These are phyloP conservation scores for Hemiscyllium ocellatum DNA, from an alignment of 2,113 vertebrate genomes.

Conservation along the genomic window DNA sequence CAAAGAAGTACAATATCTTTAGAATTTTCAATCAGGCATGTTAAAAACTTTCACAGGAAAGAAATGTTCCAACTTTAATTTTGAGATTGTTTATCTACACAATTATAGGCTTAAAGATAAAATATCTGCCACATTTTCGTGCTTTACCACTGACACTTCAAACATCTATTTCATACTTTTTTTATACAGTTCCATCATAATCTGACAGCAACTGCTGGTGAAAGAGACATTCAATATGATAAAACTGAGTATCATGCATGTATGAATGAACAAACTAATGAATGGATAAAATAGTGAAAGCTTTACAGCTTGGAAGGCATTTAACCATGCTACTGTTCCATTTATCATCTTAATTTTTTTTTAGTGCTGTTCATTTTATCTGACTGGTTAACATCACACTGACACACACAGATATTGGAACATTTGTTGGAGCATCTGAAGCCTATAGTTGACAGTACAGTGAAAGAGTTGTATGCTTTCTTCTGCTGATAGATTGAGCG, in stretches of 20 bases:
- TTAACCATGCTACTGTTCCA: slow-evolving; percentile 36
- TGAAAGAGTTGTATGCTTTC: slow-evolving; percentile 18
- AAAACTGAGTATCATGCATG: slow-evolving; percentile 37
- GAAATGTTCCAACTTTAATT: not conserved
- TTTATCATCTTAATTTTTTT: slow-evolving; percentile 41
- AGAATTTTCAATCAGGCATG: not conserved
- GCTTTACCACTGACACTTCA: not conserved
- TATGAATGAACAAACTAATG: slow-evolving; percentile 39
- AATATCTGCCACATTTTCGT: not conserved
- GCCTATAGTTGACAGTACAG: slow-evolving; percentile 10
- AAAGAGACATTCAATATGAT: slow-evolving; percentile 39
- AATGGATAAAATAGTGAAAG: slow-evolving; percentile 38
- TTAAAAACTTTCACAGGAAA: not conserved
- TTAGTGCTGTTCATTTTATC: slow-evolving; percentile 35
- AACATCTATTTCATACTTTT: slow-evolving; percentile 34
- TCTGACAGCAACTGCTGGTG: slow-evolving; percentile 28
- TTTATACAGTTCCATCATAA: slow-evolving; percentile 18
- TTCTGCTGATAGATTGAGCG: slow-evolving; percentile 25
- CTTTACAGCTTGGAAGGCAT: slow-evolving; percentile 39
- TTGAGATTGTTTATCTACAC: not conserved
- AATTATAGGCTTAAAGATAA: slow-evolving; percentile 8
- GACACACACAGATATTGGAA: slow-evolving; percentile 27
- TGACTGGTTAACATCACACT: slow-evolving; percentile 38
- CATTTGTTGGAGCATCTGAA: slow-evolving; percentile 22
- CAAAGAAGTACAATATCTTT: not conserved